A percentile compares a stretch with the other conserved stretches of the same genome.
These are phyloP conservation scores for Cerceris ruficornis DNA, from an alignment of 2,888 invertebrate genomes.

Conservation along the genomic window DNA sequence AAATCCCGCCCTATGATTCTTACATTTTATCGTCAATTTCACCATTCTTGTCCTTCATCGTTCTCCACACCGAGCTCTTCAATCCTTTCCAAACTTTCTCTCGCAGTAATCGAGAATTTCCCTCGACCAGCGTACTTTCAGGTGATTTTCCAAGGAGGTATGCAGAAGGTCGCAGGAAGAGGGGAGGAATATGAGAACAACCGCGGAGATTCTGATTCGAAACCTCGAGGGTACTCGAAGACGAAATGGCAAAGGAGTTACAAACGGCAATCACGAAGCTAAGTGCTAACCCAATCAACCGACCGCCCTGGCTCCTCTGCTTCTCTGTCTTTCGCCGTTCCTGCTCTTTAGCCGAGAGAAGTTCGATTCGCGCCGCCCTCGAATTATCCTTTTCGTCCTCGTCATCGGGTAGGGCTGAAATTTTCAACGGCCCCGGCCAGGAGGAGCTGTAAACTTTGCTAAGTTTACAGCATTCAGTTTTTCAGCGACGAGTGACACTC, in stretches of 20 bases:
- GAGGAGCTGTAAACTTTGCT: too few relatives aligned
- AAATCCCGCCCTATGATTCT: too few relatives aligned
- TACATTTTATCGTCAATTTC: too few relatives aligned
- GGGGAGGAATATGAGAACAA: constrained; percentile 20
- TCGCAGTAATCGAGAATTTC: too few relatives aligned
- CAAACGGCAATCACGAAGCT: constrained; percentile 77
- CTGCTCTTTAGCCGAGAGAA: constrained; percentile 14
- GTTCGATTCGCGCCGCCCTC: constrained; percentile 7
- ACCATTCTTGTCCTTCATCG: too few relatives aligned
- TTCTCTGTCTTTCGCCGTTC: constrained; percentile 28
- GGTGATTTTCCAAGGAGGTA: not conserved
- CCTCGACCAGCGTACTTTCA: too few relatives aligned
- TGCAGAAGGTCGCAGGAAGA: not conserved
- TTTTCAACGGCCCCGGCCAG: not conserved
- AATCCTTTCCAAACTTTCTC: too few relatives aligned
- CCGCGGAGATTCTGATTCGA: constrained; percentile 40
- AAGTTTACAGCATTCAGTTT: too few relatives aligned
- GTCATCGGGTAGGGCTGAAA: not conserved
- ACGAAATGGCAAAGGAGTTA: constrained; percentile 72
- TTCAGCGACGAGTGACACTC: too few relatives aligned
- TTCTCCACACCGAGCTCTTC: too few relatives aligned
- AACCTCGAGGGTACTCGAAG: constrained; percentile 50
- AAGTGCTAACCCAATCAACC: constrained; percentile 76
- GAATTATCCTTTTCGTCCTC: constrained; percentile 1
- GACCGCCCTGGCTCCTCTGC: constrained; percentile 41